Evolutionary conservation across 2,888 invertebrate species (phyloP).

Genomic region (Caenorhabditis sinica): DNA sequence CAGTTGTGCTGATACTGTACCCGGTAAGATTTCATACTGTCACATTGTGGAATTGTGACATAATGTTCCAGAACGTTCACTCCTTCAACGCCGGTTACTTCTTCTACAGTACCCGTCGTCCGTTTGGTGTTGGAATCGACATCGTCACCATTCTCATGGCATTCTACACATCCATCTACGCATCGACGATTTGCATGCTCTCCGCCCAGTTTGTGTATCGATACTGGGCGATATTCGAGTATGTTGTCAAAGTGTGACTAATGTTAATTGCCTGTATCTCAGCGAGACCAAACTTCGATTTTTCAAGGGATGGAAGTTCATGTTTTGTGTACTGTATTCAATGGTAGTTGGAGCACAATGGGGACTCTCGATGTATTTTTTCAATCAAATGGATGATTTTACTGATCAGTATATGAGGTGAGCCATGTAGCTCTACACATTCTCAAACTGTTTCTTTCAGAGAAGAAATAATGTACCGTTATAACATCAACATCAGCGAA

Average conservation of each 20-base stretch:
- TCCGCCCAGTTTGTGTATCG: slow-evolving; percentile 24
- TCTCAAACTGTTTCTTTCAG: not conserved
- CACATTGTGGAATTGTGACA: not conserved
- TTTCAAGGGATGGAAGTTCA: slow-evolving; percentile 31
- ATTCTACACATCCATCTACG: slow-evolving; percentile 25
- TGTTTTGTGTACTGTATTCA: not conserved
- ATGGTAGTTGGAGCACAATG: slow-evolving; percentile 22
- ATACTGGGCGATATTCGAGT: slow-evolving; percentile 30
- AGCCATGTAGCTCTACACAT: not conserved
- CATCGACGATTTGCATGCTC: slow-evolving; percentile 16
- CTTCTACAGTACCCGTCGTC: slow-evolving; percentile 8
- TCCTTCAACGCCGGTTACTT: slow-evolving; percentile 31
- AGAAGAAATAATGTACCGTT: slow-evolving; percentile 12
- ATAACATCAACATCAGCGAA: slow-evolving; percentile 1
- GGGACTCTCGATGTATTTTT: slow-evolving; percentile 18
- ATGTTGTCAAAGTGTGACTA: not conserved
- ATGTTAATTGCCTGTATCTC: no score
- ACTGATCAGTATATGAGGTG: slow-evolving; percentile 17
- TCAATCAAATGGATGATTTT: slow-evolving; percentile 25
- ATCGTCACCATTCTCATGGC: not conserved
- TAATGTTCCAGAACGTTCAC: slow-evolving; percentile 14
- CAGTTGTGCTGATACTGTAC: slow-evolving; percentile 11
- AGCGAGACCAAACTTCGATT: slow-evolving; percentile 14
- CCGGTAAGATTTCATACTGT: slow-evolving; percentile 24
- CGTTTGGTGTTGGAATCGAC: not conserved